These are phyloP conservation scores for Lepidocyrtinus sp. DNA, from an alignment of 2,888 invertebrate genomes.

Conservation along the genomic window DNA sequence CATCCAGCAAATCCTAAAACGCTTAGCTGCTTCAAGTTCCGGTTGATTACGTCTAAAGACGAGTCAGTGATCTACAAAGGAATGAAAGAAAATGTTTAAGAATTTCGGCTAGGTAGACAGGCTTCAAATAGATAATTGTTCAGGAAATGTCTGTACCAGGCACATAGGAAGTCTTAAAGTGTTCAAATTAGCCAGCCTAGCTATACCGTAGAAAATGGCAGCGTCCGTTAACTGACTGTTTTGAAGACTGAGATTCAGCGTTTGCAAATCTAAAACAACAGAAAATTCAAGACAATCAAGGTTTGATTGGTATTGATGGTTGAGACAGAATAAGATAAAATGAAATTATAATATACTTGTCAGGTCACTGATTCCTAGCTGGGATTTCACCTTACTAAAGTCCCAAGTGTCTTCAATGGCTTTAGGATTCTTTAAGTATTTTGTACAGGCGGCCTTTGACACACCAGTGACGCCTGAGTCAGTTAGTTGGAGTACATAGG, in stretches of 20 bases:
- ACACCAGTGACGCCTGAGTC: slow-evolving; percentile 54
- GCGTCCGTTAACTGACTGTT: slow-evolving; percentile 36
- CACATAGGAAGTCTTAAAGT: slow-evolving; percentile 45
- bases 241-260: slow-evolving; percentile 34
- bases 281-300: too few species aligned
- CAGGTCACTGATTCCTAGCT: slow-evolving; percentile 44
- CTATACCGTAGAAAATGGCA: slow-evolving; percentile 47
- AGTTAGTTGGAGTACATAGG: slow-evolving; percentile 29
- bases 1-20: slow-evolving; percentile 45
- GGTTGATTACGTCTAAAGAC: slow-evolving; percentile 28
- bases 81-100: not conserved
- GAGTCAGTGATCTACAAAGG: slow-evolving; percentile 48
- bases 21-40: slow-evolving; percentile 16
- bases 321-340: not conserved
- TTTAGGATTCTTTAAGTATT: slow-evolving; percentile 10
- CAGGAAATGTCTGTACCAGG: slow-evolving; percentile 38
- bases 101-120: not conserved
- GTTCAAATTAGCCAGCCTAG: slow-evolving; percentile 24
- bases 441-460: not conserved
- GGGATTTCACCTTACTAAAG: not conserved
- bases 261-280: slow-evolving; percentile 35
- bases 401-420: not conserved
- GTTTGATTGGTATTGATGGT: too few species aligned
- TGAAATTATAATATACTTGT: slow-evolving; percentile 26
- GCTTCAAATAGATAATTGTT: not conserved